Percentiles rank a stretch among this genome's conserved stretches.
These are phyloP conservation scores for Bucorvus abyssinicus DNA, from an alignment of 2,797 vertebrate genomes.

Conservation along the genomic window DNA sequence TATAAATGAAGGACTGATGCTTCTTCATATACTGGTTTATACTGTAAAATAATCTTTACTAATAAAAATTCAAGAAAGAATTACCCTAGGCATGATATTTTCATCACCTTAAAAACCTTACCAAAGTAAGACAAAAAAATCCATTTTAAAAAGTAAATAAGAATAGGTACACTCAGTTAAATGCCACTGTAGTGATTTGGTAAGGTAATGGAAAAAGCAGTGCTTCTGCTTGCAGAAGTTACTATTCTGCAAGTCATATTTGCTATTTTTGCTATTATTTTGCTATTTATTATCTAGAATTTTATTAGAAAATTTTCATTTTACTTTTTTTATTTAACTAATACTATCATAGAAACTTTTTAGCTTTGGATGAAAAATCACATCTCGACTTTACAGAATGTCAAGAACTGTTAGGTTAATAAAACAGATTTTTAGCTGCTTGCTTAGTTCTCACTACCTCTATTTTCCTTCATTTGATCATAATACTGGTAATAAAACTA, in stretches of 20 bases:
- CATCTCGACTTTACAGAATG: not conserved
- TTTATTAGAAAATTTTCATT: not conserved
- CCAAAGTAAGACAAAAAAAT: not conserved
- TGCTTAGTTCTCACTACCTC: constrained; percentile 9
- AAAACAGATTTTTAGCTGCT: constrained; percentile 18
- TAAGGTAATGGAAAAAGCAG: not conserved
- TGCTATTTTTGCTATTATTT: not conserved
- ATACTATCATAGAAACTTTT: not conserved
- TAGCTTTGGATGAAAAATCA: constrained; percentile 19
- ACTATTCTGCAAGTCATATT: not conserved
- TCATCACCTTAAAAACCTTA: not conserved
- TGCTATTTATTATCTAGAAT: not conserved
- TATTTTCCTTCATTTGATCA: constrained; percentile 60
- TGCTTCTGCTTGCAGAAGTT: not conserved
- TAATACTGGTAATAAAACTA: constrained; percentile 63
- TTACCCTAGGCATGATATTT: not conserved
- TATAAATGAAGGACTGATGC: not conserved
- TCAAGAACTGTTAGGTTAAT: not conserved
- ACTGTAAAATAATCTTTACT: not conserved
- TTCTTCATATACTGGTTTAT: not conserved
- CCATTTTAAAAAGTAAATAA: not conserved
- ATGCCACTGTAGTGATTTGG: not conserved
- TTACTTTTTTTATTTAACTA: not conserved
- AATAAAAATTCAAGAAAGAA: not conserved
- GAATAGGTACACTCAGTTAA: not conserved